Base-by-base conservation (phyloP, 2,113 vertebrate species). In the Vombatus ursinus region DNA sequence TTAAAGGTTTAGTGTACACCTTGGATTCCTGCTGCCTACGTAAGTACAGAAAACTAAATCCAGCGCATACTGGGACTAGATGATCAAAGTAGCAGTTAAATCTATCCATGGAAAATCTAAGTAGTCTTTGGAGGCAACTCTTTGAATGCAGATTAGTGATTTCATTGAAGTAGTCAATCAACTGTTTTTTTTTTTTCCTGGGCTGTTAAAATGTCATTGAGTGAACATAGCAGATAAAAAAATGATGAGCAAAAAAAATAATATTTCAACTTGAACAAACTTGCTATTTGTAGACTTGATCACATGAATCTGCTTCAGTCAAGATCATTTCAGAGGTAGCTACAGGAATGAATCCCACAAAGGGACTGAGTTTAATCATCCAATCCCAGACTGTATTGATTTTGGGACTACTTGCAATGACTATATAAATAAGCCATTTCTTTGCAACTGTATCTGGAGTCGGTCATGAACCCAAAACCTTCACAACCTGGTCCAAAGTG, bases 391-490 rank as follows among this genome's bases (percentile, higher is more conserved):
- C 99, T 95, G 97, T 99, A 99, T 99, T 99, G 99, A 99, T 99
- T 99, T 99, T 97, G 98, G 98, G 98, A 98, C 99, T 99, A 98
- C 98, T 99, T 95, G 98, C 99, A 99, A 99, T 99, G 98, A 99
- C 99, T 99, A 99, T 98, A 99, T 99, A 99, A 99, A 99, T 99
- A 99, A 99, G 98, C 99, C 98, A 99, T 99, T 99, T 98, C 99
- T 98, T 99, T 99, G 98, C 98, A 98, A 99, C 99, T 99, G 98
- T 99, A 99, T 98, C 98, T 98, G 97, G 97, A 98, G 98, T 98
- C 98, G 98, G 99, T 99, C 99, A 99, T 99, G 99, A 99, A 99
- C 99, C 99, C 99, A 97, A 98, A 99, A 98, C 98, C 98, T 98
- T 98, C 98, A 98, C 98, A 98, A 98, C 98, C 98, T 98, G 98